phyloP scores from a whole-genome alignment of 2,888 invertebrate genomes.

The Calliopum simillimum region DNA sequence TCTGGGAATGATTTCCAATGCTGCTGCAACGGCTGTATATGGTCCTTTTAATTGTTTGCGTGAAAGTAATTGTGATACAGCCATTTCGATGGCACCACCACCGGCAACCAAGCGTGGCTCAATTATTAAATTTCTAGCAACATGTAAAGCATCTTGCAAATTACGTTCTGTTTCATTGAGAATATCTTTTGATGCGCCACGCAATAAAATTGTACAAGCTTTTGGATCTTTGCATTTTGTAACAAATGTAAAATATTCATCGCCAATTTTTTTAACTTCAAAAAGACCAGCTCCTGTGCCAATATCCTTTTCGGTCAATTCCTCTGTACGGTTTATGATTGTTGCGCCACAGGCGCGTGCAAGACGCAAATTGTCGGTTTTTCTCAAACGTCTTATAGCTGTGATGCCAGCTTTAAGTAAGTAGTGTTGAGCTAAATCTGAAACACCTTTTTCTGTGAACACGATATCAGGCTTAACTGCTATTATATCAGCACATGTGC shows the following conservation, averaged over 20 bases:
- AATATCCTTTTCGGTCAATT: conserved; percentile 92
- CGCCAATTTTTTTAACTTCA: conserved; percentile 94
- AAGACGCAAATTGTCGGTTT: conserved; percentile 96
- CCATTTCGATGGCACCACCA: conserved; percentile 99
- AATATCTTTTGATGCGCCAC: conserved; percentile 98
- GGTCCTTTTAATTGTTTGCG: conserved; percentile 94
- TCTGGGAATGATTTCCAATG: conserved; percentile 96
- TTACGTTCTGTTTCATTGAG: conserved; percentile 96
- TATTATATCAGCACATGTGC: conserved; percentile 93
- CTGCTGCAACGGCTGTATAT: conserved; percentile 93
- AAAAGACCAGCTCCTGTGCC: conserved; percentile 96
- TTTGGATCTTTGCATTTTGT: conserved; percentile 97
- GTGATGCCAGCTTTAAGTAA: conserved; percentile 82
- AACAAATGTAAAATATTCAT: conserved; percentile 93
- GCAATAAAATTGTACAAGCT: conserved; percentile 95
- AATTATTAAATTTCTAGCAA: conserved; percentile 90
- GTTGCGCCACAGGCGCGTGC: conserved; percentile 96
- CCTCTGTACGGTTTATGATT: conserved; percentile 96
- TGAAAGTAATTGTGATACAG: conserved; percentile 82
- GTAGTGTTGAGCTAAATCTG: conserved; percentile 92
- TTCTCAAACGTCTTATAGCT: conserved; percentile 86
- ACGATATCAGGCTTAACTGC: conserved; percentile 95
- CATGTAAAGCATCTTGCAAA: conserved; percentile 95
- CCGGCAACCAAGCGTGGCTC: conserved; percentile 88
- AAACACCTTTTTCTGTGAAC: conserved; percentile 98